Conservation (phyloP, 2,113 vertebrate genomes). For the Tachuris rubrigastra region DNA sequence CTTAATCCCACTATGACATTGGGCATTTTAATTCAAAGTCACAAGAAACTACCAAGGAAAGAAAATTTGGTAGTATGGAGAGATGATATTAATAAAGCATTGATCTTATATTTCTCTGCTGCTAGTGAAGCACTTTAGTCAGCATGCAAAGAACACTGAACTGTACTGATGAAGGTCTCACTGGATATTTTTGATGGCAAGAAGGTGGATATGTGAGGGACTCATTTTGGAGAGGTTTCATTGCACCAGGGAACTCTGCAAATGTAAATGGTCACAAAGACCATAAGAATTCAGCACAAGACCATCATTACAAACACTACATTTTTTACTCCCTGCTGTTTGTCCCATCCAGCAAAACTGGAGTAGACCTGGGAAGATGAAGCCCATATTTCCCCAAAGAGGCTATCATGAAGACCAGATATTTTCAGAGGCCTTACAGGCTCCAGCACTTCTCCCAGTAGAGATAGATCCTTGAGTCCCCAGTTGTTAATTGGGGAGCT, state of each 20-base stretch:
- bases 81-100: background rate
- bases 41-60: background rate
- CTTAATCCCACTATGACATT: background rate
- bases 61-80: background rate
- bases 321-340: background rate
- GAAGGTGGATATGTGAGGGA: background rate
- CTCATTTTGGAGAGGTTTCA: background rate
- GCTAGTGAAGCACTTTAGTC: background rate
- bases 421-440: background rate
- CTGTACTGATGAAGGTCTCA: background rate
- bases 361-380: background rate
- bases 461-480: background rate
- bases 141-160: background rate
- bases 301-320: background rate
- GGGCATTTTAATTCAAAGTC: background rate
- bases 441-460: background rate
- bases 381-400: background rate
- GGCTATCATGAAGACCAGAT: background rate
- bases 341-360: background rate
- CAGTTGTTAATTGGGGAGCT: background rate
- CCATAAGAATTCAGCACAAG: background rate
- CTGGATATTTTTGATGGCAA: background rate
- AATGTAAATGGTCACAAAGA: background rate
- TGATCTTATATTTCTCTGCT: background rate
- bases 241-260: background rate